These are phyloP conservation scores for Metopolophium dirhodum DNA, from an alignment of 1,140 invertebrate species.

Conservation along the genomic window DNA sequence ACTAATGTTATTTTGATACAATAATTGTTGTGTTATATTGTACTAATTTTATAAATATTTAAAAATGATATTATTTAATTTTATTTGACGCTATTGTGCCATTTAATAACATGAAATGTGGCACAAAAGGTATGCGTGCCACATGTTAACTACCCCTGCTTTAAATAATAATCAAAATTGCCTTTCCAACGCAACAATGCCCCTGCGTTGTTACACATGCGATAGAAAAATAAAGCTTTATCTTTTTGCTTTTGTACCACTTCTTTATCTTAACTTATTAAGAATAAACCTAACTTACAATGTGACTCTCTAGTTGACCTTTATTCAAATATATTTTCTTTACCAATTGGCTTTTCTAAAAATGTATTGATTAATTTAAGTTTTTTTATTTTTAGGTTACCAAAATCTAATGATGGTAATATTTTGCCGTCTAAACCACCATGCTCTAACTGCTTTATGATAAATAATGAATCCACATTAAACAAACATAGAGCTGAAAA, in stretches of 20 bases:
- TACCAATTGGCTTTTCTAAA: background rate
- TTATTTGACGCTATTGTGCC: background rate
- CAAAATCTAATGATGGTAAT: conserved; percentile 1
- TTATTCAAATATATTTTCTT: background rate
- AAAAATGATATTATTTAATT: background rate
- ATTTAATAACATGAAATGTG: background rate
- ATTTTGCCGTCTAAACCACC: conserved; percentile 31
- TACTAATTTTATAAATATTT: too few relatives aligned
- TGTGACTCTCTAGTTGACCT: background rate
- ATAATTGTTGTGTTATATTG: too few relatives aligned
- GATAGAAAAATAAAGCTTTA: too few relatives aligned
- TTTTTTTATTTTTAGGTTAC: conserved; percentile 21
- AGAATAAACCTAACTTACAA: too few relatives aligned
- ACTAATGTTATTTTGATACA: too few relatives aligned
- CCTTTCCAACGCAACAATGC: too few relatives aligned
- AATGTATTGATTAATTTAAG: background rate
- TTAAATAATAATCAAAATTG: too few relatives aligned
- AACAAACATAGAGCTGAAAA: conserved; percentile 44
- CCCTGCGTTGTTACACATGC: too few relatives aligned
- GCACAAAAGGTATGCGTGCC: background rate
- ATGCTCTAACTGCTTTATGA: conserved; percentile 47
- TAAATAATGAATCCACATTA: conserved; percentile 40
- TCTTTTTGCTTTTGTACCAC: too few relatives aligned
- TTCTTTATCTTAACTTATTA: too few relatives aligned
- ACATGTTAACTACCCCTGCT: background rate